Base-by-base conservation (phyloP, 2,888 invertebrate genomes). In the Amblyteles armatorius region DNA sequence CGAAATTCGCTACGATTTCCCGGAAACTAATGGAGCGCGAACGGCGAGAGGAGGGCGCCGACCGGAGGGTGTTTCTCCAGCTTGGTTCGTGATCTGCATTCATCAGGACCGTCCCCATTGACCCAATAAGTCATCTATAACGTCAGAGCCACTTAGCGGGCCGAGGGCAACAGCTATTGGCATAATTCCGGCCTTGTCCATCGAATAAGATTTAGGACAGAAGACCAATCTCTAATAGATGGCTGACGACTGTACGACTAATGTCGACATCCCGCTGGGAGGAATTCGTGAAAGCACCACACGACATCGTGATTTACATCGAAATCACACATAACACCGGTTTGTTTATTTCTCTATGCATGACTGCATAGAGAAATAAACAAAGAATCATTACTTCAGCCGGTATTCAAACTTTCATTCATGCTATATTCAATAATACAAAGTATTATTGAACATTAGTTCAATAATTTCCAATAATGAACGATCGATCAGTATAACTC, bases 21-120 rank as follows among this genome's bases (percentile, higher is more conserved):
- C 29, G 6, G 6, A 29, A 63, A 50, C 36, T 0, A 19, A 36
- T 71, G 26, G 52, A 22, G 16, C 36, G 6, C 36, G 71, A 71
- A 52, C 52, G n/a, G 13, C 36, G 36, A 19, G 36, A 52, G n/a
- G 71, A 36, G 52, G 33, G 71, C n/a, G 52, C 29, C 48, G 29
- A 69, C 48, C 50, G 69, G 5, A 55, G 52, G 52, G 44, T 19
- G 44, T 44, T 44, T 71, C 36, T 52, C 73, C n/a, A n/a, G 44
- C 29, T 13, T 9, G 19, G 2, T 52, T 76, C 76, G 76, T 76
- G 52, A 65, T 65, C 52, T 33, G 65, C 22, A 76, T 76, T 36
- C 50, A 67, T 76, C 67, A 76, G 22, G 19, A 48, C 29, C 7
- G 0, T 44, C 11, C 36, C 65, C 65, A 36, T 63, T 65, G 65